Evolutionary conservation across 2,888 invertebrate species (phyloP).

Genomic region (Crematogaster levior): DNA sequence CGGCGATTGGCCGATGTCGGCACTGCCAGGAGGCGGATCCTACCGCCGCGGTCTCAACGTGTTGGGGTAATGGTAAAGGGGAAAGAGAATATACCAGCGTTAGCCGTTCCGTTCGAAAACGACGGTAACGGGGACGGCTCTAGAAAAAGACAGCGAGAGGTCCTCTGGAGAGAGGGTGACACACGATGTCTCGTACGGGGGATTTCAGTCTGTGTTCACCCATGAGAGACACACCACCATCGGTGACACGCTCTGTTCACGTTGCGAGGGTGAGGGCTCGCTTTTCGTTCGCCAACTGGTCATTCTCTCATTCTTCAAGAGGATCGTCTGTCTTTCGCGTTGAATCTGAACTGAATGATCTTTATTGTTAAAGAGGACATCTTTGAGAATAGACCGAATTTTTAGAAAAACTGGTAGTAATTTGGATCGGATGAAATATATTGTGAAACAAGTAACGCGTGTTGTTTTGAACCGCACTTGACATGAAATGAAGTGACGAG

Average conservation of each 20-base stretch:
- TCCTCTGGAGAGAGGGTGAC: slow-evolving; percentile 79
- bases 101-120: slow-evolving; percentile 59
- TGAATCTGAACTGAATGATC: neutral
- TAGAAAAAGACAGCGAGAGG: slow-evolving; percentile 79
- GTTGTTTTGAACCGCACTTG: neutral
- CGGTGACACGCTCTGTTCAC: slow-evolving; percentile 69
- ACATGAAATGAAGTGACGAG: slow-evolving; percentile 6
- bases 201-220: slow-evolving; percentile 85
- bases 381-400: neutral
- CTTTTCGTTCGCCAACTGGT: slow-evolving; percentile 39
- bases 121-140: slow-evolving; percentile 65
- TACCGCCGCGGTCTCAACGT: slow-evolving; percentile 58
- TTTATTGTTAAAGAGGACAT: neutral
- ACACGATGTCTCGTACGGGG: slow-evolving; percentile 77
- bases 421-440: neutral
- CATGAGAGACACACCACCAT: slow-evolving; percentile 83
- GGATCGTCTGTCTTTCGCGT: neutral
- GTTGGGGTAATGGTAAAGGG: slow-evolving; percentile 69
- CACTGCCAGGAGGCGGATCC: slow-evolving; percentile 84
- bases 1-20: slow-evolving; percentile 78
- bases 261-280: slow-evolving; percentile 71
- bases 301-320: slow-evolving; percentile 20
- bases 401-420: neutral
- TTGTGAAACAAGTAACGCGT: neutral
- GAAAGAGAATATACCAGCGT: slow-evolving; percentile 64